phyloP scores from a whole-genome alignment of 2,113 vertebrate species.

The Cettia cetti region DNA sequence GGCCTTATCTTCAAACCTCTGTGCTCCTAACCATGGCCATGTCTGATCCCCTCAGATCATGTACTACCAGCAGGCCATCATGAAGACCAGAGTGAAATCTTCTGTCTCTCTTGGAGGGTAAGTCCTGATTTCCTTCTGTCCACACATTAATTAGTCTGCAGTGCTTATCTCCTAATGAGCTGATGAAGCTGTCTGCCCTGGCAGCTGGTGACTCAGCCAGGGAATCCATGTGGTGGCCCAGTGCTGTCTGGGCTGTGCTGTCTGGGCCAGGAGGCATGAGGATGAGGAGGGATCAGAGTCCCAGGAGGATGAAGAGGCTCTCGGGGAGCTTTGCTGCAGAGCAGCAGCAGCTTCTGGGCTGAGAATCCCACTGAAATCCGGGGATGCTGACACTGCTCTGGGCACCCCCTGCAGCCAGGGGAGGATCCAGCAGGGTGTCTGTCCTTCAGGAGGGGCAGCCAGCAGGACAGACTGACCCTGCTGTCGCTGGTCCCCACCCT shows the following conservation, averaged over 20 bases:
- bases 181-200: not conserved
- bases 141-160: conserved; percentile 3
- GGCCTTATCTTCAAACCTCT: not conserved
- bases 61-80: conserved; percentile 89
- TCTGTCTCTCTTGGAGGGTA: conserved; percentile 95
- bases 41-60: conserved; percentile 81
- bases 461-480: not conserved
- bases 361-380: not conserved
- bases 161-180: not conserved
- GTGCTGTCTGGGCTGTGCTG: not conserved
- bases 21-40: not conserved
- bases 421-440: not conserved
- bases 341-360: not conserved
- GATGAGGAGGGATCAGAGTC: not conserved
- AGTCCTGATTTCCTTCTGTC: conserved; percentile 57
- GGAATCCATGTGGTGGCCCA: not conserved
- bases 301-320: not conserved
- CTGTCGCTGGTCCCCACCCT: not conserved
- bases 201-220: conserved; percentile 15
- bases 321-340: not conserved
- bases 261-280: not conserved
- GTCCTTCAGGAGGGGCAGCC: not conserved
- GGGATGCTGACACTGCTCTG: not conserved
- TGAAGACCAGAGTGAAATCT: conserved; percentile 94
- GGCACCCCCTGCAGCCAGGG: not conserved